Percentiles rank a stretch among this genome's conserved stretches.
These are phyloP conservation scores for Sebastes oblongus DNA, from an alignment of 2,797 vertebrate genomes.

Conservation along the genomic window DNA sequence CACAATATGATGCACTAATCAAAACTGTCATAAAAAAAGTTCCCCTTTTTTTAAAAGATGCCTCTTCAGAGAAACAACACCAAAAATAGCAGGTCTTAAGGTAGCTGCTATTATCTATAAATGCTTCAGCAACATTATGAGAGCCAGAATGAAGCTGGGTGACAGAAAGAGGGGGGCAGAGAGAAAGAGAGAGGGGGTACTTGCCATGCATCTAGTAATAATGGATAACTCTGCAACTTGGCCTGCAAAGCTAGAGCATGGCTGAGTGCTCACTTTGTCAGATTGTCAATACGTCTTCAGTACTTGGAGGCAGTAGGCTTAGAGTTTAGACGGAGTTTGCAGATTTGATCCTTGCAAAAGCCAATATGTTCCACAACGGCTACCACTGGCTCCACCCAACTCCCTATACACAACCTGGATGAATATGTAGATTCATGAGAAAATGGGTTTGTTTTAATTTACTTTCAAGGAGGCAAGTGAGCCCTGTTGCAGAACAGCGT, in stretches of 20 bases:
- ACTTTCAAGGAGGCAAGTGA: not conserved
- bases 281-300: conserved; percentile 44
- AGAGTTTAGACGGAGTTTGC: conserved; percentile 37
- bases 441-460: not conserved
- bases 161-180: not conserved
- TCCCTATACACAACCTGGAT: not conserved
- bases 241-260: conserved; percentile 21
- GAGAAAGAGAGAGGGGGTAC: not conserved
- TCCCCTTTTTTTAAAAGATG: not conserved
- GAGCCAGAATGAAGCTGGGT: not conserved
- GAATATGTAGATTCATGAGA: not conserved
- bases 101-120: conserved; percentile 35
- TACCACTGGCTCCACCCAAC: not conserved
- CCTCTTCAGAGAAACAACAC: conserved; percentile 3
- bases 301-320: conserved; percentile 15
- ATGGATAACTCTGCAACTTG: conserved; percentile 38
- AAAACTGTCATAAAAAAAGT: not conserved
- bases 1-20: not conserved
- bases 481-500: not conserved
- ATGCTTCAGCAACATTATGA: conserved; percentile 24
- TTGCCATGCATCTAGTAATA: conserved; percentile 12
- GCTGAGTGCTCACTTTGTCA: conserved; percentile 34
- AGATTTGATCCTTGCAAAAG: conserved; percentile 18
- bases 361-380: not conserved
- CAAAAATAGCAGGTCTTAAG: conserved; percentile 45